Evolutionary conservation across 2,797 vertebrate genomes (phyloP).

Genomic region (Dipus sagitta): DNA sequence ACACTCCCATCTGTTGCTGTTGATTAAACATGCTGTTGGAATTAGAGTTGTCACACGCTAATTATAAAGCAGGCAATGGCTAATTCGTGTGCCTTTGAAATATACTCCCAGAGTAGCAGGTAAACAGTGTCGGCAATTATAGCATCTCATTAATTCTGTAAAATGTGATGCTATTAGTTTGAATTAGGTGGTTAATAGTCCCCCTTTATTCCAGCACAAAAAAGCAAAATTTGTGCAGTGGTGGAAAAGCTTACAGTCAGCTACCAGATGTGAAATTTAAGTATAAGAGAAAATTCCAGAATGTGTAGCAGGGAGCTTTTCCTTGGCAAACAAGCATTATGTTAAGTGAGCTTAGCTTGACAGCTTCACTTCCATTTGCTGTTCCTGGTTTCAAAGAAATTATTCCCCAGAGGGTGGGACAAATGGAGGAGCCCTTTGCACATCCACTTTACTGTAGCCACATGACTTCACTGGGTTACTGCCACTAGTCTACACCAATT

Average conservation of each 20-base stretch:
- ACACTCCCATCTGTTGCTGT: slow-evolving; percentile 71
- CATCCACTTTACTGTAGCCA: background rate
- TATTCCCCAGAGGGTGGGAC: slow-evolving; percentile 37
- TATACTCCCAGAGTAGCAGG: slow-evolving; percentile 65
- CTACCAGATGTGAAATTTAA: slow-evolving; percentile 76
- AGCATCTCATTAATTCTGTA: slow-evolving; percentile 66
- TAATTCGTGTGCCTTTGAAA: slow-evolving; percentile 74
- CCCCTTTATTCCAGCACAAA: background rate
- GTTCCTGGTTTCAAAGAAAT: slow-evolving; percentile 51
- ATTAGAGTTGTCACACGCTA: slow-evolving; percentile 63
- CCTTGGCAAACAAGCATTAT: slow-evolving; percentile 63
- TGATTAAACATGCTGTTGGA: slow-evolving; percentile 72
- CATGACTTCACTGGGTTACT: background rate
- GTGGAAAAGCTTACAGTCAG: slow-evolving; percentile 63
- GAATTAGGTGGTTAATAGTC: slow-evolving; percentile 49
- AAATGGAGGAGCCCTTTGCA: slow-evolving; percentile 10
- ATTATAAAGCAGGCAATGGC: slow-evolving; percentile 59
- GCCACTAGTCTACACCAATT: background rate
- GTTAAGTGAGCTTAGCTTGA: slow-evolving; percentile 46
- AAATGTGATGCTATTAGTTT: slow-evolving; percentile 69
- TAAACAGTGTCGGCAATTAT: slow-evolving; percentile 53
- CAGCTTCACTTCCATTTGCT: slow-evolving; percentile 44
- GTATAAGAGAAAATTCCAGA: slow-evolving; percentile 45
- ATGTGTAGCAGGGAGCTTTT: slow-evolving; percentile 64
- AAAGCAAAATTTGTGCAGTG: slow-evolving; percentile 30